Evolutionary conservation across 2,888 invertebrate species (phyloP).

Genomic region (Teleogryllus oceanicus): DNA sequence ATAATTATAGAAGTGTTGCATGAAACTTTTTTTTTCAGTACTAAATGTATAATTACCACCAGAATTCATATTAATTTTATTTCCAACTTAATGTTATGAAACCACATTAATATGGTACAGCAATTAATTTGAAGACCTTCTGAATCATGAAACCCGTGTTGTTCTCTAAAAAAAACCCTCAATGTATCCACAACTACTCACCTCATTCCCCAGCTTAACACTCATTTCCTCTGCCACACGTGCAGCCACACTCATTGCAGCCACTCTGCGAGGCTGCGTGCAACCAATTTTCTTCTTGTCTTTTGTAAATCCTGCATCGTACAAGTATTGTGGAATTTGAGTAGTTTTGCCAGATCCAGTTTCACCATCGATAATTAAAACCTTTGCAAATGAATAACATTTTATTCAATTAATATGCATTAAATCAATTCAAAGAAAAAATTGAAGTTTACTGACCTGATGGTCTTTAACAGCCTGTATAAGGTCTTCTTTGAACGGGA

Average conservation of each 20-base stretch:
- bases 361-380: slow-evolving; percentile 95
- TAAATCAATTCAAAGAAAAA: not conserved
- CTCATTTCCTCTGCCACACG: slow-evolving; percentile 97
- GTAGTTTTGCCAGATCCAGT: slow-evolving; percentile 99
- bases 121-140: too few relatives aligned
- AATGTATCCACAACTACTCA: slow-evolving; percentile 43
- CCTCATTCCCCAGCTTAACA: slow-evolving; percentile 91
- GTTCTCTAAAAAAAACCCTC: too few relatives aligned
- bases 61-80: too few relatives aligned
- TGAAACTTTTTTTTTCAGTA: too few relatives aligned
- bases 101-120: too few relatives aligned
- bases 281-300: slow-evolving; percentile 90
- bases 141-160: too few relatives aligned
- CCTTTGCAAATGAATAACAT: slow-evolving; percentile 46
- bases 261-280: slow-evolving; percentile 95
- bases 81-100: too few relatives aligned
- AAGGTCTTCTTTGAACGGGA: slow-evolving; percentile 82
- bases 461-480: slow-evolving; percentile 87
- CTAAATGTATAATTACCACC: too few relatives aligned
- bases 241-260: slow-evolving; percentile 99
- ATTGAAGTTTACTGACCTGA: slow-evolving; percentile 53
- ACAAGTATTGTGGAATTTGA: slow-evolving; percentile 95
- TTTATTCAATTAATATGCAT: not conserved
- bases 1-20: too few relatives aligned
- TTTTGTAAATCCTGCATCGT: slow-evolving; percentile 85